A percentile compares a stretch with the other conserved stretches of the same genome.
Conservation (phyloP, 2,797 vertebrate genomes). For the Poliocrania exsul region DNA sequence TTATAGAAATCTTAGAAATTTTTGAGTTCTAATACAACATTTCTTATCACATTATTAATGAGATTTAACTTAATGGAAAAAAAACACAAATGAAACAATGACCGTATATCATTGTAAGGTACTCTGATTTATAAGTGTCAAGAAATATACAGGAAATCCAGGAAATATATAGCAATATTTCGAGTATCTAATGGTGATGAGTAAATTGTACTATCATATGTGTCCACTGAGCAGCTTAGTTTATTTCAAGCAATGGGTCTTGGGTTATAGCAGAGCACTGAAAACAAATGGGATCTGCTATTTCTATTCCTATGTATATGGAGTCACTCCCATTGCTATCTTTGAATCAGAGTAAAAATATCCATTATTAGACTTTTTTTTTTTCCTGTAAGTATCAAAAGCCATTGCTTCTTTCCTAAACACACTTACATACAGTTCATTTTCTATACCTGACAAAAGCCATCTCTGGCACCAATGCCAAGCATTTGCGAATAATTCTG, state of each 20-base stretch:
- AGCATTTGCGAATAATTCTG: constrained; percentile 22
- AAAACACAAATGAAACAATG: constrained; percentile 19
- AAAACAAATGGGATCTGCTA: constrained; percentile 53
- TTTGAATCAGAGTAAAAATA: constrained; percentile 38
- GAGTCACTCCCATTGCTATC: neutral
- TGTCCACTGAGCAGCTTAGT: neutral
- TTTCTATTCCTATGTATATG: neutral
- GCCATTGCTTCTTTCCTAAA: neutral
- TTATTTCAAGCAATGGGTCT: constrained; percentile 36
- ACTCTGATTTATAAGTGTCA: constrained; percentile 39
- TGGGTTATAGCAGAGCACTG: constrained; percentile 46
- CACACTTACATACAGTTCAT: neutral
- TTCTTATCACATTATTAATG: constrained; percentile 45
- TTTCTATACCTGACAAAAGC: constrained; percentile 39
- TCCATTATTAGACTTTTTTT: neutral
- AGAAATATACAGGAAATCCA: neutral
- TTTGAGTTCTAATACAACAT: constrained; percentile 8
- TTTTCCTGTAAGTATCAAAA: constrained; percentile 20
- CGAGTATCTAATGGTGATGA: constrained; percentile 26
- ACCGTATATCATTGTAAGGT: constrained; percentile 42
- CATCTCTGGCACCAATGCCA: neutral
- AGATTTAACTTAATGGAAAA: constrained; percentile 41
- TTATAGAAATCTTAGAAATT: neutral
- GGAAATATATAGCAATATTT: neutral
- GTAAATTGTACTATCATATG: constrained; percentile 15